Base-by-base conservation (phyloP, 2,797 vertebrate genomes). In the Echeneis naucrates region DNA sequence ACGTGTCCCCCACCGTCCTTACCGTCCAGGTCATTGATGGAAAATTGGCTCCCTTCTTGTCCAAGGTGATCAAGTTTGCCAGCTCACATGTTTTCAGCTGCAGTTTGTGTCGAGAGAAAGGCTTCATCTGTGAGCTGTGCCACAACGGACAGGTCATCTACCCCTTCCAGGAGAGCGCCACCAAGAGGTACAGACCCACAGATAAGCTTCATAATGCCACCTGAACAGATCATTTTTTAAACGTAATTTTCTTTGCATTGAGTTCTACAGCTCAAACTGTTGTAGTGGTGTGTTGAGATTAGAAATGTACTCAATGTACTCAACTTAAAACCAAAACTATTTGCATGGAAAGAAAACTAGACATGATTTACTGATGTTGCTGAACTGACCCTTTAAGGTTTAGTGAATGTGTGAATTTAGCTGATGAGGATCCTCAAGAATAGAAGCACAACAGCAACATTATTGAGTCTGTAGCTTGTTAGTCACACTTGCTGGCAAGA, bases 41-140 rank as follows among this genome's bases (percentile, higher is more conserved):
- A 51, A 99, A 98, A 77, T 91, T 99, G 86, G 95, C 97, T 65
- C 98, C 98, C 40, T 99, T 99, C 88, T 93, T 99, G 88, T 94
- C 96, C 68, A 99, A 99, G 88, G 96, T 99, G 75, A 98, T 99
- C 86, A 99, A 99, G 90, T 99, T 99, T 72, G 98, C 98, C 88
- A 96, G 96, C 75, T 94, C 96, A 9, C 98, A 99, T 0, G 98
- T 99, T 30, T 98, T 98, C 88, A 96, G 94, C 94, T 99, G 98
- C 94, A 98, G 97, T 68, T 94, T 98, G 72, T 99, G 98, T 88
- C 96, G 97, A 84, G 97, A 99, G 90, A 99, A 99, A 83, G 98
- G 98, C 55, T 99, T 99, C 93, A 96, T 99, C 93, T 99, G 98
- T 55, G 98, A 99, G 91, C 96, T 99, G 70, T 99, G 98, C 87